Evolutionary conservation across 2,888 invertebrate genomes (phyloP), one percentile per base, ranked within the genome.

Genomic region (Abrostola tripartita): DNA sequence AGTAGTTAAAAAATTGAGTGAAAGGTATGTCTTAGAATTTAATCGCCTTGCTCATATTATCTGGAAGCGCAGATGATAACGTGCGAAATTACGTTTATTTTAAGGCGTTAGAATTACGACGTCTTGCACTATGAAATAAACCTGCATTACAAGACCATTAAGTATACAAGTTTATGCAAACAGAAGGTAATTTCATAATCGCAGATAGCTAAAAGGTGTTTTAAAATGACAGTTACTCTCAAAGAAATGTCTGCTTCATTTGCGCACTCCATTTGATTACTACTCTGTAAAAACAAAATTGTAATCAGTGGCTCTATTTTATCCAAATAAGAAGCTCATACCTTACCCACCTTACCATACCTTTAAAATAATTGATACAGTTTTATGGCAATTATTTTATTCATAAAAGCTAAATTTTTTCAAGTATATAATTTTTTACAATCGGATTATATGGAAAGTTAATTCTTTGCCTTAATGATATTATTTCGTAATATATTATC

Each of bases 291-390:
- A 10, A 14, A 55, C 14, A 52, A 10, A 12, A 0, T 52, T 12
- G 14, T 52, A 12, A 14, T 38, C 12, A 35, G 14, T 6, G 52
- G 35, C 41, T 51, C 51, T 41, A 11, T 37, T 53, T 24, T 24
- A 11, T 64, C 56, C 62, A 64, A 8, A 62, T 6, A 52, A 55
- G 57, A 52, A 44, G 57, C 54, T 70, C 59, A 35, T 10, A 70
- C 67, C n/a, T n/a, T n/a, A n/a, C n/a, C n/a, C n/a, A n/a, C n/a
- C n/a, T n/a, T n/a, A n/a, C n/a, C n/a, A n/a, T n/a, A 73, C 62
- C 61, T 51, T 59, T 52, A 7, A 42, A 53, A n/a, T 74, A 74
- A 73, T 73, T 70, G 66, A 70, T 73, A 61, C 40, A 41, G 24
- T 66, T 53, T 62, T 38, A 47, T 60, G 49, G 42, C 44, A 65